Percentiles rank a stretch among this genome's conserved stretches.
phyloP scores from a whole-genome alignment of 2,888 invertebrate genomes.

The Timandra comae region DNA sequence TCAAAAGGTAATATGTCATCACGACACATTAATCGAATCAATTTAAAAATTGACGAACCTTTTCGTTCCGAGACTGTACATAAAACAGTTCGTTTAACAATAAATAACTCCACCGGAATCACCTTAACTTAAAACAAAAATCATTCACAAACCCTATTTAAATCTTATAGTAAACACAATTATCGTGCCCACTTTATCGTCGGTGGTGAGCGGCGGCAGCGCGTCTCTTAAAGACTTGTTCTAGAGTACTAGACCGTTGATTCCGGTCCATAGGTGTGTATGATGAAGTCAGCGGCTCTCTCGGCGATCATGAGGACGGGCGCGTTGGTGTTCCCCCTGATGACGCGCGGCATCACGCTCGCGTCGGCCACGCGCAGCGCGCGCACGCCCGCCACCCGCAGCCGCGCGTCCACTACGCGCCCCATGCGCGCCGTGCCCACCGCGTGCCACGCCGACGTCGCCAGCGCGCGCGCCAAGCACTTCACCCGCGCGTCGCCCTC shows the following conservation, averaged over 20 bases:
- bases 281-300: conserved; percentile 51
- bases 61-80: too few relatives aligned
- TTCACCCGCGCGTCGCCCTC: conserved; percentile 45
- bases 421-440: conserved; percentile 60
- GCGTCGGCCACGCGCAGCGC: conserved; percentile 55
- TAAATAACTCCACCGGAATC: too few relatives aligned
- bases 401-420: conserved; percentile 38
- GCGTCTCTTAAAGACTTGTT: too few relatives aligned
- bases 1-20: too few relatives aligned
- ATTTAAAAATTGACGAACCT: too few relatives aligned
- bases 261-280: conserved; percentile 24
- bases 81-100: too few relatives aligned
- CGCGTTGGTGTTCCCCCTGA: conserved; percentile 59
- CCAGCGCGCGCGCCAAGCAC: conserved; percentile 52
- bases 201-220: conserved; percentile 10
- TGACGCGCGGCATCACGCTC: conserved; percentile 49
- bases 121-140: too few relatives aligned
- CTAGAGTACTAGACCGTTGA: conserved; percentile 7
- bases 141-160: too few relatives aligned
- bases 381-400: conserved; percentile 40
- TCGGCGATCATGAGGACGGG: conserved; percentile 64
- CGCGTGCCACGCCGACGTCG: conserved; percentile 58
- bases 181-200: too few relatives aligned
- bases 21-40: too few relatives aligned
- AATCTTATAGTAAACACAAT: too few relatives aligned